phyloP scores from a whole-genome alignment of 1,140 invertebrate genomes.

The Brachionus manjavacas region DNA sequence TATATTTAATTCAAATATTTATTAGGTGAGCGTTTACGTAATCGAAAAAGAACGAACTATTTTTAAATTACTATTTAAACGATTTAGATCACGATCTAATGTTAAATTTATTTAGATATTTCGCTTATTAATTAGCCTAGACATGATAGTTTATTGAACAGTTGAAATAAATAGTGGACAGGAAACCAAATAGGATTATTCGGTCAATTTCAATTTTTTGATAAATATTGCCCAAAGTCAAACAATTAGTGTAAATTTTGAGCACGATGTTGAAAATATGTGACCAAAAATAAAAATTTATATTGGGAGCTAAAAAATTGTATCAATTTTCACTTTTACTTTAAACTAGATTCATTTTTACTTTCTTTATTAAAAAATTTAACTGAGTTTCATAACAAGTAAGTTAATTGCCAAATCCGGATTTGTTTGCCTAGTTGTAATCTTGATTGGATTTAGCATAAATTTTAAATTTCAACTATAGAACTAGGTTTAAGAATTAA shows the following conservation, averaged over 20 bases:
- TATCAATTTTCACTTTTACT: neutral
- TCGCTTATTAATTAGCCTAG: neutral
- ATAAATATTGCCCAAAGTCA: constrained; percentile 4
- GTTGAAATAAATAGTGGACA: neutral
- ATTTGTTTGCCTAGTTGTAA: neutral
- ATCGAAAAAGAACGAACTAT: neutral
- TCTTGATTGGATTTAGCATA: neutral
- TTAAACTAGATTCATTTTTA: neutral
- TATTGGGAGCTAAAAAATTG: neutral
- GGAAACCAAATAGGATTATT: neutral
- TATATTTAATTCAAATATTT: neutral
- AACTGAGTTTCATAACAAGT: neutral
- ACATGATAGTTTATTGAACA: neutral
- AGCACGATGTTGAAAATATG: constrained; percentile 20
- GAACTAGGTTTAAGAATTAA: neutral
- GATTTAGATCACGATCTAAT: neutral
- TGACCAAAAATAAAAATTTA: neutral
- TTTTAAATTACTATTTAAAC: neutral
- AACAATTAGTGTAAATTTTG: constrained; percentile 2
- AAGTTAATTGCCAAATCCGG: neutral
- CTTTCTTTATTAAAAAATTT: neutral
- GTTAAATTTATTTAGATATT: neutral
- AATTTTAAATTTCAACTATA: neutral
- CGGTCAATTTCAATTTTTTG: neutral
- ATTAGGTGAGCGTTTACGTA: neutral